Evolutionary conservation across 2,113 vertebrate genomes (phyloP).

Genomic region (Mormyrus iriodes): DNA sequence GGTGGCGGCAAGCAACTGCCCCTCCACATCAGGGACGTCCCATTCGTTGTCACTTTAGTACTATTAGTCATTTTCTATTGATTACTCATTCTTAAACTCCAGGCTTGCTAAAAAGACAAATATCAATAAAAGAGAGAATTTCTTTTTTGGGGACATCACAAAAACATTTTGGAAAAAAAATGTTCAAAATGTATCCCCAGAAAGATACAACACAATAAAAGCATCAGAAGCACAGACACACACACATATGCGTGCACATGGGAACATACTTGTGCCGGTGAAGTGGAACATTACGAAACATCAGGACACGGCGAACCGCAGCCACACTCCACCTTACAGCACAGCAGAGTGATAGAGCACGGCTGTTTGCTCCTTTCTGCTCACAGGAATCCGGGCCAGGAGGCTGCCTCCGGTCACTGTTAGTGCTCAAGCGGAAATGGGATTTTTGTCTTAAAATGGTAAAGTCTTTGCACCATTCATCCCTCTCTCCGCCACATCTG

Average conservation of each 20-base stretch:
- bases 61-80: not conserved
- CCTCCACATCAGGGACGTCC: not conserved
- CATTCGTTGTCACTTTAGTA: not conserved
- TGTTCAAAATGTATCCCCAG: not conserved
- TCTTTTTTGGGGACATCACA: not conserved
- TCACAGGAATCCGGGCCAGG: not conserved
- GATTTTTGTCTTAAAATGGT: conserved; percentile 40
- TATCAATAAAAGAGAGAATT: not conserved
- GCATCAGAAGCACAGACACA: not conserved
- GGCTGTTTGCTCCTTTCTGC: not conserved
- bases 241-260: not conserved
- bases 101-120: too few relatives aligned
- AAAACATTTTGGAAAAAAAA: not conserved
- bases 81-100: not conserved
- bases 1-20: not conserved
- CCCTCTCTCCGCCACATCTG: not conserved
- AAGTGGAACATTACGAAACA: not conserved
- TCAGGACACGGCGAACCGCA: not conserved
- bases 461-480: conserved; percentile 7
- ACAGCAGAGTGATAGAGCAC: not conserved
- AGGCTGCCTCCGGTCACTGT: not conserved
- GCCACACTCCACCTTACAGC: not conserved
- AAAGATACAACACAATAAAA: not conserved
- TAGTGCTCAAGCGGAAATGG: not conserved
- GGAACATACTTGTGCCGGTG: not conserved